Percentiles rank a stretch among this genome's conserved stretches.
Evolutionary conservation across 2,888 invertebrate genomes (phyloP).

Genomic region (Meteorus colon): DNA sequence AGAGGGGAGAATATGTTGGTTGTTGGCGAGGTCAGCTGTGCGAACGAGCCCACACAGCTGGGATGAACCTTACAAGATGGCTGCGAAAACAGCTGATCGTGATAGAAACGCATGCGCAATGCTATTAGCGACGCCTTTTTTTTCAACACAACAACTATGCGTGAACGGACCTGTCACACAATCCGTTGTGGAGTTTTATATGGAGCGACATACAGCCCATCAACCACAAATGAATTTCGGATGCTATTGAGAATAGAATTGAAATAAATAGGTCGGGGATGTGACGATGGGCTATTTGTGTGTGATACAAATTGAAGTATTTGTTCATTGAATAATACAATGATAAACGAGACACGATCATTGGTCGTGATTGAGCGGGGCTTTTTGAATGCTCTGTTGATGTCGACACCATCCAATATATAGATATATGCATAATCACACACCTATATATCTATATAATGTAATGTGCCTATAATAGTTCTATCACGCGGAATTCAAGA

Average conservation of each 20-base stretch:
- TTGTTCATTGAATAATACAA: no score
- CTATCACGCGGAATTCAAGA: no score
- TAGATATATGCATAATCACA: no score
- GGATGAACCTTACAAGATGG: constrained; percentile 64
- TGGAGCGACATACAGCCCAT: not conserved
- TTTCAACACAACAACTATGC: not conserved
- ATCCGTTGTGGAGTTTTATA: not conserved
- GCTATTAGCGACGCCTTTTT: not conserved
- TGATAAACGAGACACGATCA: no score
- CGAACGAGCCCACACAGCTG: constrained; percentile 66
- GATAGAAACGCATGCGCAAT: constrained; percentile 57
- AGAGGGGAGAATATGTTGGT: constrained; percentile 34
- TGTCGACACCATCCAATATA: no score
- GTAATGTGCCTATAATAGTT: no score
- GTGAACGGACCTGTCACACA: constrained; percentile 8
- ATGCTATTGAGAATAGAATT: not conserved
- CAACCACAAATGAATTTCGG: constrained; percentile 1
- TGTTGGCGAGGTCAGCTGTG: constrained; percentile 69
- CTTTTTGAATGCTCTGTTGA: no score
- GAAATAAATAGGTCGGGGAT: no score
- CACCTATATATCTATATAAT: no score
- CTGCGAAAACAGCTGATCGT: constrained; percentile 69
- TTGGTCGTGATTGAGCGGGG: no score
- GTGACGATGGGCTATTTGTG: no score
- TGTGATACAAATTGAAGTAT: no score